Percentiles rank a stretch among this genome's conserved stretches.
Evolutionary conservation across 2,113 vertebrate genomes (phyloP).

Genomic region (Hemiprocne comata): DNA sequence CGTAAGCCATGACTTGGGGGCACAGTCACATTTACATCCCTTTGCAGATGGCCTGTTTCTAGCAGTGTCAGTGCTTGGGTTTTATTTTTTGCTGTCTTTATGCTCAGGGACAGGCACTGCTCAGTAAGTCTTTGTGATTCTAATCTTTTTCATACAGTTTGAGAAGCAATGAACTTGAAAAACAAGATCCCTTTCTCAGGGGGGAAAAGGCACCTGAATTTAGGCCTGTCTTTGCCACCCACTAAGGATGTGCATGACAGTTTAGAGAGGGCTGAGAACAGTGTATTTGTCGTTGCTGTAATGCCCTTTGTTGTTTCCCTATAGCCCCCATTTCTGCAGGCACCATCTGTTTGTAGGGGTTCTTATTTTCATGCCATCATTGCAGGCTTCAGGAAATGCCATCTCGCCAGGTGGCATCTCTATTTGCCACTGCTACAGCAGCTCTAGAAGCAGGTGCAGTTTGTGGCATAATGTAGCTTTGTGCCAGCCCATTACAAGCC

Average conservation of each 20-base stretch:
- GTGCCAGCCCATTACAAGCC: conserved; percentile 54
- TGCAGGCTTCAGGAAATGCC: conserved; percentile 64
- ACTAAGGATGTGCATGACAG: conserved; percentile 56
- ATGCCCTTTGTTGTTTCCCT: conserved; percentile 42
- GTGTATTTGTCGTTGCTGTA: neutral
- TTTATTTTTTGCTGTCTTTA: conserved; percentile 60
- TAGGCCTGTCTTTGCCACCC: conserved; percentile 58
- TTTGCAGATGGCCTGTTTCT: conserved; percentile 61
- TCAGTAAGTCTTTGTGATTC: conserved; percentile 65
- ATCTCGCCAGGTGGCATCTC: conserved; percentile 68
- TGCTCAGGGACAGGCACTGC: conserved; percentile 48
- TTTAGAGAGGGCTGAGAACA: conserved; percentile 31
- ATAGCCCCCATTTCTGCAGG: conserved; percentile 40
- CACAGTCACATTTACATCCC: conserved; percentile 61
- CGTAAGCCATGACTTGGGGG: neutral
- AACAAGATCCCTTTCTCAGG: conserved; percentile 56
- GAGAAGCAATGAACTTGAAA: conserved; percentile 61
- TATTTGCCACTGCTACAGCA: conserved; percentile 39
- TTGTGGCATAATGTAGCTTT: conserved; percentile 63
- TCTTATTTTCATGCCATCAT: neutral
- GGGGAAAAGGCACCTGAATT: conserved; percentile 64
- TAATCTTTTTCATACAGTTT: conserved; percentile 63
- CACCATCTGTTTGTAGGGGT: conserved; percentile 63
- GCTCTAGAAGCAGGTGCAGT: conserved; percentile 66
- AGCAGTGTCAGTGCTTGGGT: conserved; percentile 21